Base-by-base conservation (phyloP, 2,797 vertebrate genomes). In the Microhierax caerulescens region DNA sequence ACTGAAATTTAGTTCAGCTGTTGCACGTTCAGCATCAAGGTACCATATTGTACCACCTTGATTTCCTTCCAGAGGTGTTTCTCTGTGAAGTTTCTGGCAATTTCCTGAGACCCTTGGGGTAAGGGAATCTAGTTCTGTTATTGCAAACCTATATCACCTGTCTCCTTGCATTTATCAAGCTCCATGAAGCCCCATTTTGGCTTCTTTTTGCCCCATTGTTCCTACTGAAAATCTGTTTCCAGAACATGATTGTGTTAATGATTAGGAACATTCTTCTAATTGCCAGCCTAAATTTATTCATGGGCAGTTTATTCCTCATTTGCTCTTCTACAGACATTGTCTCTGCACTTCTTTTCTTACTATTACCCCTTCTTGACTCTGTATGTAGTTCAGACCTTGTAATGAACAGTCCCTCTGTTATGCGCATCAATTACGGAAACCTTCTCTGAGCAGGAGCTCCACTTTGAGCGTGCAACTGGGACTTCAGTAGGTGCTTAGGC, bases 221-320 rank as follows among this genome's bases (percentile, higher is more conserved):
- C 39, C 84, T 41, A n/a, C 28, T 0, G 1, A 94, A 92, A 94
- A 87, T 63, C 81, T 92, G 51, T 85, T 95, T 82, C 70, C 0
- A 0, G 84, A 96, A 60, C 78, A 60, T 15, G 28, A 92, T 10
- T 13, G 11, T 59, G 67, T 34, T 93, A 93, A 89, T 83, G 78
- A 64, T 83, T 77, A 53, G 32, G 39, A 85, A 83, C 0, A 0
- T 73, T 95, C 59, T 70, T 85, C 56, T 94, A 96, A 95, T 83
- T 91, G 25, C 68, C 39, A 89, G 68, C 4, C 68, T 83, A 70
- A 97, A 89, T 89, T 91, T 93, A 96, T 96, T 95, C 91, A 92
- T 89, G 57, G 64, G n/a, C 64, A 88, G 60, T 94, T 94, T 85
- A 83, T 45, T 68, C 10, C 3, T 60, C 10, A 13, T 83, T 89